Evolutionary conservation across 2,888 invertebrate species (phyloP).

Genomic region (Morpho achilles): DNA sequence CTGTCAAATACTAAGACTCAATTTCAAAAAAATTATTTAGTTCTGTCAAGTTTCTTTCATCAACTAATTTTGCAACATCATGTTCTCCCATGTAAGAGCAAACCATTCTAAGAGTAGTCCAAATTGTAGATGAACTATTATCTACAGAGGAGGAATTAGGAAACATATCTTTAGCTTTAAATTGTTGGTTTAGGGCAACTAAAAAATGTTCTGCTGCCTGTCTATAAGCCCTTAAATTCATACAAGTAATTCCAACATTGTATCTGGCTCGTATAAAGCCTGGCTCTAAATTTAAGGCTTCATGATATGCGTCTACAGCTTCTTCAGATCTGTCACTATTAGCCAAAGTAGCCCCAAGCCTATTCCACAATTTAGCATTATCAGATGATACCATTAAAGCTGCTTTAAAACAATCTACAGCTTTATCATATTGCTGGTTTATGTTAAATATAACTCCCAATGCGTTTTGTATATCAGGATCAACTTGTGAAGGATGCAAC

Average conservation of each 20-base stretch:
- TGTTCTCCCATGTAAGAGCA: conserved; percentile 87
- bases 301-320: conserved; percentile 97
- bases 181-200: conserved; percentile 95
- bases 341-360: conserved; percentile 97
- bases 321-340: conserved; percentile 97
- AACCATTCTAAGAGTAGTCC: conserved; percentile 95
- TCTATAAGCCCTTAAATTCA: conserved; percentile 95
- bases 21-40: conserved; percentile 78
- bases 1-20: conserved; percentile 31
- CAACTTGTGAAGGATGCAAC: conserved; percentile 85
- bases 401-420: conserved; percentile 96
- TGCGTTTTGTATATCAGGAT: conserved; percentile 95
- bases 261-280: conserved; percentile 98
- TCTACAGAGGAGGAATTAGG: conserved; percentile 54
- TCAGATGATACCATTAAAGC: conserved; percentile 89
- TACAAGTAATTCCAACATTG: conserved; percentile 98
- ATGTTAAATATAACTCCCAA: conserved; percentile 97
- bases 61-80: conserved; percentile 81
- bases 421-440: conserved; percentile 96
- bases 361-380: conserved; percentile 97
- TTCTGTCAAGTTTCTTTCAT: conserved; percentile 79
- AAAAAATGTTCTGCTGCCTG: conserved; percentile 98
- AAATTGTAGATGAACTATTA: conserved; percentile 93
- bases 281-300: conserved; percentile 93
- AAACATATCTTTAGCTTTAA: conserved; percentile 69